Conservation (phyloP, 2,113 vertebrate species). For the Malurus alboscapulatus region DNA sequence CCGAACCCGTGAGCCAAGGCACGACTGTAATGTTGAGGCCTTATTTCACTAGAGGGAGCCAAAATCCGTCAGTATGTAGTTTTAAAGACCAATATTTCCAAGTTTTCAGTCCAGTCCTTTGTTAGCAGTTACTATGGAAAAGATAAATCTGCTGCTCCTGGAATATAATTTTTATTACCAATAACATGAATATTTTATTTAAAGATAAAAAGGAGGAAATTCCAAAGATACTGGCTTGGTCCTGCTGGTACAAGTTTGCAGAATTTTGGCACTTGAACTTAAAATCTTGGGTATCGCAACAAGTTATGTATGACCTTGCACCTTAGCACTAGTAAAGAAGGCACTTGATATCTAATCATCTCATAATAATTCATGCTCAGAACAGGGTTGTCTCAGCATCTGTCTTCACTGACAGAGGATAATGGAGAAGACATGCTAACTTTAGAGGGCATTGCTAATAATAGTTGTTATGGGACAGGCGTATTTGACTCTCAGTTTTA, state of each 20-base stretch:
- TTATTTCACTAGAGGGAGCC: constrained; percentile 71
- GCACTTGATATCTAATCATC: background rate
- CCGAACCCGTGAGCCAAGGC: fast-evolving
- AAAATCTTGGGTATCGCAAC: background rate
- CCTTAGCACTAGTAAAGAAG: background rate
- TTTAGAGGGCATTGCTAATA: background rate
- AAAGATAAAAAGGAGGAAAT: background rate
- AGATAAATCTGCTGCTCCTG: background rate
- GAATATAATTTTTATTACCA: background rate
- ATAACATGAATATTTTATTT: background rate
- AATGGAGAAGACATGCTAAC: background rate
- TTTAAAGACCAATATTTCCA: fast-evolving
- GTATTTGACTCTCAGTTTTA: background rate
- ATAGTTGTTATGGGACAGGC: background rate
- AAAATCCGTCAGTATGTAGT: background rate
- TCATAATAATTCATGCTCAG: background rate
- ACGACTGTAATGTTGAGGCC: fast-evolving
- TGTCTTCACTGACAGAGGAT: background rate
- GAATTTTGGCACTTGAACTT: background rate
- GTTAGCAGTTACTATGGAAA: background rate
- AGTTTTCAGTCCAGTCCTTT: background rate
- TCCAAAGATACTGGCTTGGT: background rate
- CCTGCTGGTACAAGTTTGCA: background rate
- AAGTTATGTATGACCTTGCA: background rate
- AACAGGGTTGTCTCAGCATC: background rate